phyloP scores from a whole-genome alignment of 2,797 vertebrate genomes.

The Chaetodon trifasciatus region DNA sequence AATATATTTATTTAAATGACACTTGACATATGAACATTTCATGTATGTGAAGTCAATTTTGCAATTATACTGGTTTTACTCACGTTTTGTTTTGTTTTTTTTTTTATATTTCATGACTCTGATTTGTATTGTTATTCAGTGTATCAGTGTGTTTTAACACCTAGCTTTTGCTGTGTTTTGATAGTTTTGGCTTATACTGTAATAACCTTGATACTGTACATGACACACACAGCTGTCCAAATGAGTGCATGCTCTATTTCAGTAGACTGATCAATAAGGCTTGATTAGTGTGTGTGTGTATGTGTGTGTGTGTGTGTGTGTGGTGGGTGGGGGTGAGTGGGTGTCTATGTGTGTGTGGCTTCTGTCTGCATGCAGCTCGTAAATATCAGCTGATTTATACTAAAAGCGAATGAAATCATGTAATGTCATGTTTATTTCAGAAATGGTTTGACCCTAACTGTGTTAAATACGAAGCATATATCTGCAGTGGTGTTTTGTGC shows the following conservation, averaged over 20 bases:
- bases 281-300: conserved; percentile 15
- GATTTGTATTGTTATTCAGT: background rate
- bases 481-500: conserved; percentile 34
- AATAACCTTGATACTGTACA: background rate
- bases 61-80: background rate
- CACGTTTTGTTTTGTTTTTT: too few relatives aligned
- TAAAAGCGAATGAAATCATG: conserved; percentile 12
- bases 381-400: conserved; percentile 28
- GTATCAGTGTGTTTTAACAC: background rate
- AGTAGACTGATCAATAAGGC: conserved; percentile 18
- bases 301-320: conserved; percentile 1
- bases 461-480: conserved; percentile 20
- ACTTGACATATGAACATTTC: background rate
- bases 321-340: background rate
- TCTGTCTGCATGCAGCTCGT: background rate
- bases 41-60: background rate
- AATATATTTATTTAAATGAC: background rate
- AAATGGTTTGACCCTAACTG: conserved; percentile 17
- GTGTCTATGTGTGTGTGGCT: conserved; percentile 3
- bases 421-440: conserved; percentile 19
- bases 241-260: background rate
- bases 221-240: background rate
- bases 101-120: too few relatives aligned
- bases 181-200: background rate
- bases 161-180: background rate